A percentile compares a stretch with the other conserved stretches of the same genome.
phyloP scores from a whole-genome alignment of 2,797 vertebrate genomes.

The Sebastes aleutianus region DNA sequence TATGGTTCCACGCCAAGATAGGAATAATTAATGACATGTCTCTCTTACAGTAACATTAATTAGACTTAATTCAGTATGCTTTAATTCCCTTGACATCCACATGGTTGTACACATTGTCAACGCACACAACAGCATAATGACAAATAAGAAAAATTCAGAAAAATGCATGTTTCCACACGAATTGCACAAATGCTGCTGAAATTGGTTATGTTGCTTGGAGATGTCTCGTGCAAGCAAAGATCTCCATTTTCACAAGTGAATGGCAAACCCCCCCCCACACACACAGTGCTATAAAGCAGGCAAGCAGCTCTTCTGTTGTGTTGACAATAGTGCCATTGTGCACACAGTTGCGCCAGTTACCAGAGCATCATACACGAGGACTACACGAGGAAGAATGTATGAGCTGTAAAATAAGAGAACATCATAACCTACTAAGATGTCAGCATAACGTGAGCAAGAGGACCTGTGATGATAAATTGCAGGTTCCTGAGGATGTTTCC shows the following conservation, averaged over 20 bases:
- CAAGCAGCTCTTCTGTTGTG: background rate
- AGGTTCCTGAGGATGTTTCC: slow-evolving; percentile 8
- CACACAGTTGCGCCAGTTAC: background rate
- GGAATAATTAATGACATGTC: background rate
- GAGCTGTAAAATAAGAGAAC: background rate
- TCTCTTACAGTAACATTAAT: background rate
- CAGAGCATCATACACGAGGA: background rate
- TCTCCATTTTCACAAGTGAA: slow-evolving; percentile 2
- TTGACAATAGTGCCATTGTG: background rate
- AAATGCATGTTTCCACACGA: background rate
- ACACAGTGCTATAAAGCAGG: background rate
- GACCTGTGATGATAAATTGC: background rate
- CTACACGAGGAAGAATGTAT: background rate
- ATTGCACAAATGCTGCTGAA: background rate
- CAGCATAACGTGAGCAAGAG: background rate
- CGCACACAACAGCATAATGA: background rate
- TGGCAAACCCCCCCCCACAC: background rate
- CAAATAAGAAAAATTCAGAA: background rate
- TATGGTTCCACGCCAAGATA: background rate
- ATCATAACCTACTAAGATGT: background rate
- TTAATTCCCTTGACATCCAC: background rate
- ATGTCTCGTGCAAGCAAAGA: background rate
- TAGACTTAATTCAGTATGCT: background rate
- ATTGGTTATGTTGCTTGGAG: background rate
- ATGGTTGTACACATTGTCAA: background rate